These are phyloP conservation scores for Drosophila cracens DNA, from an alignment of 2,888 invertebrate species.

Conservation along the genomic window DNA sequence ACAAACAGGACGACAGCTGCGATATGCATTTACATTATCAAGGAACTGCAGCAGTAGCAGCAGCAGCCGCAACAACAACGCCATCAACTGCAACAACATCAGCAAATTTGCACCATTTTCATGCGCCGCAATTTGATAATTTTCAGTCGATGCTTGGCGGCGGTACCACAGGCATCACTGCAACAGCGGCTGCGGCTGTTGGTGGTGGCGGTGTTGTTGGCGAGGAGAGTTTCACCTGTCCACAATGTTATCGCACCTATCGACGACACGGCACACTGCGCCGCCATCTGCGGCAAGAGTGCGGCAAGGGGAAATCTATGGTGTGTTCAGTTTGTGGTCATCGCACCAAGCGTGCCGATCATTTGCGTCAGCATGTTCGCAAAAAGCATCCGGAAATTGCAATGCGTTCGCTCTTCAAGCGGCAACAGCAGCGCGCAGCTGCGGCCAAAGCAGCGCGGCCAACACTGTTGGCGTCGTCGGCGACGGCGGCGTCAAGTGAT, in stretches of 20 bases:
- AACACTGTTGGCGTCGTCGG: constrained; percentile 1
- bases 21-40: constrained; percentile 53
- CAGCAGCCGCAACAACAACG: constrained; percentile 13
- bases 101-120: constrained; percentile 54
- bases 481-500: constrained; percentile 4
- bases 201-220: constrained; percentile 16
- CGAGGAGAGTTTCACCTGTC: constrained; percentile 84
- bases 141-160: constrained; percentile 59
- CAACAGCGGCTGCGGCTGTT: constrained; percentile 28
- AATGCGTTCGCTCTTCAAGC: constrained; percentile 83
- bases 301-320: constrained; percentile 86
- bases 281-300: constrained; percentile 86
- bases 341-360: constrained; percentile 86
- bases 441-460: constrained; percentile 61
- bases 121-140: constrained; percentile 66
- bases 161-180: constrained; percentile 17
- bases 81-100: constrained; percentile 15
- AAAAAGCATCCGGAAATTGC: constrained; percentile 85
- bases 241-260: constrained; percentile 86
- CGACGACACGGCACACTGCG: constrained; percentile 86
- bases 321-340: constrained; percentile 86
- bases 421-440: constrained; percentile 71
- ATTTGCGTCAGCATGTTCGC: constrained; percentile 86
- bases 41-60: constrained; percentile 25
- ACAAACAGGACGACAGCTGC: constrained; percentile 55